Evolutionary conservation across 2,113 vertebrate genomes (phyloP).

Genomic region (Lethenteron camtschaticum): DNA sequence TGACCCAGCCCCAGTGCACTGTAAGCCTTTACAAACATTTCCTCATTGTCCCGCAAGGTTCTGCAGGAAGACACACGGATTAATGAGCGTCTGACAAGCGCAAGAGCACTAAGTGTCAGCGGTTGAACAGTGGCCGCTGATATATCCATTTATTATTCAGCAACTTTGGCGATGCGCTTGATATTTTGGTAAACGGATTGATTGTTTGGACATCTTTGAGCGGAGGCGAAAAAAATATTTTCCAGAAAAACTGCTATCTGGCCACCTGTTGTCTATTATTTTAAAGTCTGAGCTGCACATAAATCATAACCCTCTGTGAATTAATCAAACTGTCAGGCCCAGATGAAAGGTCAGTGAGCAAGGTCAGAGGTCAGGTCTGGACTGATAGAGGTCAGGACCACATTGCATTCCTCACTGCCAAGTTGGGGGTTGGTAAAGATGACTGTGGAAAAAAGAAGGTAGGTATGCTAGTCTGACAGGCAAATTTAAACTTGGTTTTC

Average conservation of each 20-base stretch:
- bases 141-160: no score
- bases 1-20: no score
- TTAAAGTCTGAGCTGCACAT: constrained; percentile 99
- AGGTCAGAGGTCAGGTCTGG: constrained; percentile 74
- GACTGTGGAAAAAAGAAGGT: background rate
- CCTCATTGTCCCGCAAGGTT: no score
- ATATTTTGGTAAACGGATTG: no score
- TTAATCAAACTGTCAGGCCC: constrained; percentile 99
- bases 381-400: constrained; percentile 99
- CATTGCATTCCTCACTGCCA: constrained; percentile 99
- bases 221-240: constrained; percentile 38
- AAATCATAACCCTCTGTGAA: constrained; percentile 99
- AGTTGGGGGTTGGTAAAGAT: constrained; percentile 90
- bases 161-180: no score
- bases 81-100: no score
- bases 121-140: no score
- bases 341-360: constrained; percentile 65
- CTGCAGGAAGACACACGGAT: no score
- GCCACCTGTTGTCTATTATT: constrained; percentile 99
- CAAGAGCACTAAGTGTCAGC: no score
- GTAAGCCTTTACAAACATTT: no score
- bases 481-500: no score
- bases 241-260: constrained; percentile 43
- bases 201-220: background rate
- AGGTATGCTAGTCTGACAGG: no score